These are phyloP conservation scores for Protosalanx chinensis DNA, from an alignment of 2,797 vertebrate genomes.

Conservation along the genomic window DNA sequence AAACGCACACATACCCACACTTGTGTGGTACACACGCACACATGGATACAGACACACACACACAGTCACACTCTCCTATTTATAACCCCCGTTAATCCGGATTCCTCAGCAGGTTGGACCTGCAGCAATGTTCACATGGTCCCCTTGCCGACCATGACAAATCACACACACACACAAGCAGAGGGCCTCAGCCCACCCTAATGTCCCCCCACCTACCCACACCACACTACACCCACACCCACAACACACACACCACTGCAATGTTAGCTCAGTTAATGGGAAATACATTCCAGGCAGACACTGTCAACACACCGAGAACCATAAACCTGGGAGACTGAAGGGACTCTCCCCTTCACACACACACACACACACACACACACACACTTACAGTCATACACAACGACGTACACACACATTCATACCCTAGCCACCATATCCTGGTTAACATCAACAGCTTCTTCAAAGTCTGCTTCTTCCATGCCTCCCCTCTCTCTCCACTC, in stretches of 20 bases:
- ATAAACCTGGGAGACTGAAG: constrained; percentile 23
- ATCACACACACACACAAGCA: too few relatives aligned
- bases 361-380: constrained; percentile 11
- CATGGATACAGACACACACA: too few relatives aligned
- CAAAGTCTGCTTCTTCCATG: constrained; percentile 16
- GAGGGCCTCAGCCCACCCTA: too few relatives aligned
- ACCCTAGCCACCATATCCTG: constrained; percentile 9
- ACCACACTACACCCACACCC: too few relatives aligned
- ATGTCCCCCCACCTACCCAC: too few relatives aligned
- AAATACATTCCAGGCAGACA: constrained; percentile 18
- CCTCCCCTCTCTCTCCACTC: not conserved
- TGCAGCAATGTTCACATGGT: not conserved
- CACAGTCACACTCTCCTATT: too few relatives aligned
- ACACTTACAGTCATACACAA: constrained; percentile 23
- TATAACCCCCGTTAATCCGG: not conserved
- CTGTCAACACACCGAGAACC: constrained; percentile 21
- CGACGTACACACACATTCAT: constrained; percentile 18
- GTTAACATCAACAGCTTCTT: constrained; percentile 39
- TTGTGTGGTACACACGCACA: not conserved
- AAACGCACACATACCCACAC: not conserved
- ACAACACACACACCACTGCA: too few relatives aligned
- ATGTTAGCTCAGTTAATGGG: constrained; percentile 14
- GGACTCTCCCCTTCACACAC: constrained; percentile 8
- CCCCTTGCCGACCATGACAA: too few relatives aligned
- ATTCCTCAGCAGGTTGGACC: not conserved